A percentile compares a stretch with the other conserved stretches of the same genome.
Conservation (phyloP, 2,797 vertebrate species). For the Thamnophis elegans region DNA sequence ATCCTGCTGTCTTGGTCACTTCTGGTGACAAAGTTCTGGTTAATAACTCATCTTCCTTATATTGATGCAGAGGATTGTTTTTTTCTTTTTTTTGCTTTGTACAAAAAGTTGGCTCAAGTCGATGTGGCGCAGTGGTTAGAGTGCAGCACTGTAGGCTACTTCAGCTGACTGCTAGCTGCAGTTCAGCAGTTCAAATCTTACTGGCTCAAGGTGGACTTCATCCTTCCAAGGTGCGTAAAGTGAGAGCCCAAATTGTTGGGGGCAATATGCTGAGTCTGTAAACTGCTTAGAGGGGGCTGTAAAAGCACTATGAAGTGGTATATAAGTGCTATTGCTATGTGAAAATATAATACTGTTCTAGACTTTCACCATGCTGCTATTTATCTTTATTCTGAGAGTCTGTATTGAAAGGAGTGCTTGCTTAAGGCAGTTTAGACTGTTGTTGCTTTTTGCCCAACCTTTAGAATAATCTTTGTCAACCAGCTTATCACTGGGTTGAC, state of each 20-base stretch:
- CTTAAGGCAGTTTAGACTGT: not conserved
- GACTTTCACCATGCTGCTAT: not conserved
- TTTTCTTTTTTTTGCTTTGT: not conserved
- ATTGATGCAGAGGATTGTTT: not conserved
- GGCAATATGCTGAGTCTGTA: too few relatives aligned
- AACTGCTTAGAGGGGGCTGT: too few relatives aligned
- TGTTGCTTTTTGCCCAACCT: not conserved
- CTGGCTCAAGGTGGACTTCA: too few relatives aligned
- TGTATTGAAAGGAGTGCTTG: not conserved
- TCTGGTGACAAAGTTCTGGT: not conserved
- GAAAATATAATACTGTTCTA: not conserved
- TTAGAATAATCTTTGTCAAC: not conserved
- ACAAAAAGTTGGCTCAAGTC: not conserved
- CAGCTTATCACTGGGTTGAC: not conserved
- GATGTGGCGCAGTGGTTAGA: too few relatives aligned
- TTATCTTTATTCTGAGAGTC: not conserved
- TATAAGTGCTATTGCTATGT: not conserved
- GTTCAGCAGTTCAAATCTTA: too few relatives aligned
- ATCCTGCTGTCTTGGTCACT: not conserved
- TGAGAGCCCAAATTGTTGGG: too few relatives aligned
- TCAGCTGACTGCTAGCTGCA: too few relatives aligned
- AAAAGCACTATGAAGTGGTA: too few relatives aligned
- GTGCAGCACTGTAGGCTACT: too few relatives aligned
- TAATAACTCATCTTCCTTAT: not conserved
- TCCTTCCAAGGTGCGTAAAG: too few relatives aligned